Conservation (phyloP, 2,113 vertebrate species). For the Jaculus jaculus region DNA sequence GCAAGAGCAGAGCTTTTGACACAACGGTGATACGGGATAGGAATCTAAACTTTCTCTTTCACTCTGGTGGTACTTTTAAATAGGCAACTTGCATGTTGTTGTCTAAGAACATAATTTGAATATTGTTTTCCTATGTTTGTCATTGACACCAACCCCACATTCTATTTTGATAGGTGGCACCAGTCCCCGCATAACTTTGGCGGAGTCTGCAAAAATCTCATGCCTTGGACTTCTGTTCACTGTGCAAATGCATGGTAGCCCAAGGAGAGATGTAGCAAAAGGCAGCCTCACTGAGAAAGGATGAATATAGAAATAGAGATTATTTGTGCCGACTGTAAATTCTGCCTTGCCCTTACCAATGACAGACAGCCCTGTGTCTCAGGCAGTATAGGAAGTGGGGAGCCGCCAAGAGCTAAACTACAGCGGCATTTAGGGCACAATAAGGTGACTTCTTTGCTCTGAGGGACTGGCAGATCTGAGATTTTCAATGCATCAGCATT, state of each 20-base stretch:
- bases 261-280: background rate
- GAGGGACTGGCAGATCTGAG: background rate
- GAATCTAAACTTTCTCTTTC: background rate
- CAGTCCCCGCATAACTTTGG: background rate
- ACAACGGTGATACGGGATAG: background rate
- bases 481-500: background rate
- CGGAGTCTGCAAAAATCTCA: background rate
- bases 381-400: background rate
- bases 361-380: background rate
- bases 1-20: background rate
- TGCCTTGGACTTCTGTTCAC: background rate
- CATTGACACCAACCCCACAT: background rate
- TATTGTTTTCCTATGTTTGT: background rate
- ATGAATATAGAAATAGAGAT: background rate
- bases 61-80: background rate
- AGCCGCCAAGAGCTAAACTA: background rate
- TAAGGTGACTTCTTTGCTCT: background rate
- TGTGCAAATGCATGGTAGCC: background rate
- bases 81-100: background rate
- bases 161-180: background rate
- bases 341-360: background rate
- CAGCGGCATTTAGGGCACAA: background rate
- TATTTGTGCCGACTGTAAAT: background rate
- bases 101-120: background rate
- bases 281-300: background rate